Conservation (phyloP, 2,797 vertebrate species). For the Clarias laeviceps region DNA sequence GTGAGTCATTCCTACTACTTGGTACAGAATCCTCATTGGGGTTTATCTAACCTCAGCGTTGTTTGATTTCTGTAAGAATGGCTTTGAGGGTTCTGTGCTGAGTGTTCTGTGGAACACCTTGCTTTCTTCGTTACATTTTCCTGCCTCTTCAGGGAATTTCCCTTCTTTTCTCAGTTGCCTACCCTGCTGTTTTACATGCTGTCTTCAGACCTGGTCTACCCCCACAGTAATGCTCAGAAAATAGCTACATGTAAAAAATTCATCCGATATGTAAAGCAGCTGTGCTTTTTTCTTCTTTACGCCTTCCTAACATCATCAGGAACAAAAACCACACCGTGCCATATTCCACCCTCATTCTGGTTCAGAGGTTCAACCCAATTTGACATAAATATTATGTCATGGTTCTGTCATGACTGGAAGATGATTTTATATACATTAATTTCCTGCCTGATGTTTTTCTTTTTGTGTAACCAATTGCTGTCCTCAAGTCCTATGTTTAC, state of each 20-base stretch:
- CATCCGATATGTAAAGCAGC: constrained; percentile 18
- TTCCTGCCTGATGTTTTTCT: neutral
- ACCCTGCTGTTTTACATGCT: neutral
- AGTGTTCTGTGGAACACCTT: constrained; percentile 46
- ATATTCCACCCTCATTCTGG: neutral
- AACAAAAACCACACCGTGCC: neutral
- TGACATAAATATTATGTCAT: neutral
- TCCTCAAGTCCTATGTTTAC: neutral
- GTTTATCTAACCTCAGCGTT: constrained; percentile 13
- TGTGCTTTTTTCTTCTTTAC: neutral
- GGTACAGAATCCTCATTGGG: constrained; percentile 14
- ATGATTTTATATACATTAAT: neutral
- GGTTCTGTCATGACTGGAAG: neutral
- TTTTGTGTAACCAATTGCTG: neutral
- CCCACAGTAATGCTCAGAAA: neutral
- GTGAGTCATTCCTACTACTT: constrained; percentile 51
- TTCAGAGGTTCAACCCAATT: neutral
- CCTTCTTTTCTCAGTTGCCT: constrained; percentile 30
- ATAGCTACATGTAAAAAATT: neutral
- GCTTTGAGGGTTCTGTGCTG: neutral
- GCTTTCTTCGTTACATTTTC: constrained; percentile 32
- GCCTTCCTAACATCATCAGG: neutral
- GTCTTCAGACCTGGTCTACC: constrained; percentile 20
- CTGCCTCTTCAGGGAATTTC: constrained; percentile 47
- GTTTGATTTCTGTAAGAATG: constrained; percentile 22